These are phyloP conservation scores for Tylochromis polylepis DNA, from an alignment of 2,113 vertebrate genomes.

Conservation along the genomic window DNA sequence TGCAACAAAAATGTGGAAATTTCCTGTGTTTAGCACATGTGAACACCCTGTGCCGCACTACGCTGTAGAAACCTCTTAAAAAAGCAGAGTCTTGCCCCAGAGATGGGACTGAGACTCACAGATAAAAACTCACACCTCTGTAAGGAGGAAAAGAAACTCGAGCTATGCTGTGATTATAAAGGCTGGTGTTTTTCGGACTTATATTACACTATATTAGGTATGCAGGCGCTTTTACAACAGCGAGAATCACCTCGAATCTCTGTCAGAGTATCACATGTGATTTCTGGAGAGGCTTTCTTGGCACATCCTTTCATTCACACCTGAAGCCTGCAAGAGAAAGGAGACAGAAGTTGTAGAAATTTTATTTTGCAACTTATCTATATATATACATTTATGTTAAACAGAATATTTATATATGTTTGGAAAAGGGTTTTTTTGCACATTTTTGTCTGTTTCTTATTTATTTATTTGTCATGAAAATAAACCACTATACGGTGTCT, in stretches of 20 bases:
- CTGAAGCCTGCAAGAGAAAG: not conserved
- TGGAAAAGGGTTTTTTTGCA: not conserved
- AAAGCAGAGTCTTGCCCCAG: fast-evolving
- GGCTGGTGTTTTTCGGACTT: not conserved
- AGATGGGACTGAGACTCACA: not conserved
- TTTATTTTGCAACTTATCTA: too few species aligned
- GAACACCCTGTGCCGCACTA: not conserved
- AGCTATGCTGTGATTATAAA: not conserved
- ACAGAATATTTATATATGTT: not conserved
- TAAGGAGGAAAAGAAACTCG: not conserved
- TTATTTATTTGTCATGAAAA: conserved; percentile 15
- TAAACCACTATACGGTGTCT: not conserved
- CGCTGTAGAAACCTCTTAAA: not conserved
- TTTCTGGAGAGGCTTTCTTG: not conserved
- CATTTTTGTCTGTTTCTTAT: not conserved
- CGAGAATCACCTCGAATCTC: not conserved
- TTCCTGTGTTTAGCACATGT: not conserved
- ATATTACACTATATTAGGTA: not conserved
- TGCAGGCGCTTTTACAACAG: not conserved
- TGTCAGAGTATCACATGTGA: not conserved
- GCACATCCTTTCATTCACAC: not conserved
- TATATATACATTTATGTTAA: not conserved
- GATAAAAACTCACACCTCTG: not conserved
- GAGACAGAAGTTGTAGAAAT: not conserved
- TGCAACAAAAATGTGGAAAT: not conserved